phyloP scores from a whole-genome alignment of 2,113 vertebrate genomes.

The Bungarus multicinctus region DNA sequence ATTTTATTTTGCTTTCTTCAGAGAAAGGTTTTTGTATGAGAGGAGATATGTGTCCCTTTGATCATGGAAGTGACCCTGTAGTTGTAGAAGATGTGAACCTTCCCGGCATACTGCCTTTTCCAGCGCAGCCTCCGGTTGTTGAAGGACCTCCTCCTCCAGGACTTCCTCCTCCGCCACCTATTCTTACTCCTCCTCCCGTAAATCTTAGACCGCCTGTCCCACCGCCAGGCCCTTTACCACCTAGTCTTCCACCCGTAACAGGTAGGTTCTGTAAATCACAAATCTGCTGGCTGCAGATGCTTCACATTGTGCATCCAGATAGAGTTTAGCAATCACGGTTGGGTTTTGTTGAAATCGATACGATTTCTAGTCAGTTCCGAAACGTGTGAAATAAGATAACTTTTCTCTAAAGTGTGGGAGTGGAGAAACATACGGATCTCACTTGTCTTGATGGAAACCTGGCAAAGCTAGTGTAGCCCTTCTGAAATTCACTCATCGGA shows the following conservation, averaged over 20 bases:
- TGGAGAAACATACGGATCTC: not conserved
- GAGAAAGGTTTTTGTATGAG: slow-evolving; percentile 99
- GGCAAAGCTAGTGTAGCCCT: not conserved
- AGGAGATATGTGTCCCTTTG: slow-evolving; percentile 96
- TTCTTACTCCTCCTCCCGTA: slow-evolving; percentile 90
- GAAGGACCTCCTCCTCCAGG: slow-evolving; percentile 89
- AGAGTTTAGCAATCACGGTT: not conserved
- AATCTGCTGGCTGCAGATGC: not conserved
- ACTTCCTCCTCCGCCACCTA: slow-evolving; percentile 86
- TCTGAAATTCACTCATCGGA: not conserved
- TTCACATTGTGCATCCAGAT: not conserved
- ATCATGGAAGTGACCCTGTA: slow-evolving; percentile 96
- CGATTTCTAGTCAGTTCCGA: not conserved
- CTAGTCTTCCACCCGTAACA: slow-evolving; percentile 91
- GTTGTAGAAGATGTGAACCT: slow-evolving; percentile 97
- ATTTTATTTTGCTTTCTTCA: slow-evolving; percentile 53
- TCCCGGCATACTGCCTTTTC: slow-evolving; percentile 93
- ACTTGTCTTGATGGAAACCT: not conserved
- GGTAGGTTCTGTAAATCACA: slow-evolving; percentile 67
- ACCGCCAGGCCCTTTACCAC: slow-evolving; percentile 86
- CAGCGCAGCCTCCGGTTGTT: slow-evolving; percentile 86
- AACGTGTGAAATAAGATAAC: not conserved
- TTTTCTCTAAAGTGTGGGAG: not conserved
- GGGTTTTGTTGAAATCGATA: not conserved
- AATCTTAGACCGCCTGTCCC: slow-evolving; percentile 92